phyloP scores from a whole-genome alignment of 2,113 vertebrate genomes.

The Fulica atra region DNA sequence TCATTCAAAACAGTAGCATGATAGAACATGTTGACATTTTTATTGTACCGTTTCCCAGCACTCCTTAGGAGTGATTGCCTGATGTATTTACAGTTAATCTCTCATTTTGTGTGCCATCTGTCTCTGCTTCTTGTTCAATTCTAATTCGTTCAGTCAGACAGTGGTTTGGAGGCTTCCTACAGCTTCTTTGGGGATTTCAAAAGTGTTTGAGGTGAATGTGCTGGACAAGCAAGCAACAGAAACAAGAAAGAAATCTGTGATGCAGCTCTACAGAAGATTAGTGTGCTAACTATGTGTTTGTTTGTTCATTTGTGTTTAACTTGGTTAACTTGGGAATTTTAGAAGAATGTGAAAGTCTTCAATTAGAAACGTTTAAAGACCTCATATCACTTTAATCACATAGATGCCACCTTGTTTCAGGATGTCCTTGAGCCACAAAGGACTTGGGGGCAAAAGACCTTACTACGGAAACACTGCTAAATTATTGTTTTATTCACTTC shows the following conservation, averaged over 20 bases:
- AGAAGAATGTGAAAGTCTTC: neutral
- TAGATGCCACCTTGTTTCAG: neutral
- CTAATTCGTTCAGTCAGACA: neutral
- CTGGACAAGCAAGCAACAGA: neutral
- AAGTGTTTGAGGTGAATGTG: neutral
- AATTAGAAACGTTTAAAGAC: neutral
- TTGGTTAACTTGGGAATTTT: neutral
- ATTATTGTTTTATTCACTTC: neutral
- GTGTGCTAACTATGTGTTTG: neutral
- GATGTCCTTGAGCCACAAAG: neutral
- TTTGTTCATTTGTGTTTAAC: neutral
- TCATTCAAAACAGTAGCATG: neutral
- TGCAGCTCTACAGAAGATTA: neutral
- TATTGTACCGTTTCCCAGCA: neutral
- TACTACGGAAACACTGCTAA: neutral
- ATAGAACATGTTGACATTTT: neutral
- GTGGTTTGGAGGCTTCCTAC: neutral
- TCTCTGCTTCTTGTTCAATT: neutral
- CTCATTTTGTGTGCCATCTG: neutral
- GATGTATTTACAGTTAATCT: neutral
- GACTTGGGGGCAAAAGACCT: neutral
- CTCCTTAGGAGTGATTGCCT: neutral
- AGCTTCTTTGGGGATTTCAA: neutral
- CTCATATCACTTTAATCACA: neutral
- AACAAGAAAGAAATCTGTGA: neutral